Percentiles rank a stretch among this genome's conserved stretches.
Evolutionary conservation across 2,797 vertebrate genomes (phyloP).

Genomic region (Sardinella longiceps): DNA sequence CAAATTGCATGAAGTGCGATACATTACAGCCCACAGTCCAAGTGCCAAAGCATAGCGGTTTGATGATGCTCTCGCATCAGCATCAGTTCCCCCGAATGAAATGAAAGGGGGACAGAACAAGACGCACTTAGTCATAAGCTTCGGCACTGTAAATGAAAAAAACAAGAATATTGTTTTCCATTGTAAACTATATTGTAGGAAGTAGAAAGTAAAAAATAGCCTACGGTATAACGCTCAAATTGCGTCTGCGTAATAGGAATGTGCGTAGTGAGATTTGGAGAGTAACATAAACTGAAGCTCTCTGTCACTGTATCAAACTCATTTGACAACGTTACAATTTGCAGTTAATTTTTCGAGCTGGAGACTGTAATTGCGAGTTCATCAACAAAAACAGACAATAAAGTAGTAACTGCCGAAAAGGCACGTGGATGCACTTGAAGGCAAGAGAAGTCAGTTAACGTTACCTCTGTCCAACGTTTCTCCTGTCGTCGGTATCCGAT

Average conservation of each 20-base stretch:
- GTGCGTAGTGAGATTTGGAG: neutral
- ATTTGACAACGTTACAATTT: neutral
- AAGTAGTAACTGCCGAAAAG: neutral
- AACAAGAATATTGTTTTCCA: neutral
- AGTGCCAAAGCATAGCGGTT: neutral
- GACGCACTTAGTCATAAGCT: neutral
- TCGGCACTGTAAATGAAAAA: neutral
- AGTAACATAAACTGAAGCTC: neutral
- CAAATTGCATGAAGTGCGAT: neutral
- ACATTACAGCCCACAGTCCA: neutral
- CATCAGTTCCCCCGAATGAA: neutral
- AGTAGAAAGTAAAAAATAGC: neutral
- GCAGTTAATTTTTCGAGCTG: no score
- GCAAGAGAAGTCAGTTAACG: neutral
- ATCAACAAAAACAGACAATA: neutral
- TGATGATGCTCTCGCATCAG: slow-evolving; percentile 1
- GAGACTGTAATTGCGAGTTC: neutral
- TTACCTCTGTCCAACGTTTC: slow-evolving; percentile 16
- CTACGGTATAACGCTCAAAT: neutral
- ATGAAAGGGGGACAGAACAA: neutral
- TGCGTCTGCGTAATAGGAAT: neutral
- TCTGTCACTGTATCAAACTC: neutral
- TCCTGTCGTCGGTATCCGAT: slow-evolving; percentile 48
- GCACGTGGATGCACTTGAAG: slow-evolving; percentile 12
- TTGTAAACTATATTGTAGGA: neutral